Evolutionary conservation across 2,113 vertebrate species (phyloP).

Genomic region (Brevimyrus niger): DNA sequence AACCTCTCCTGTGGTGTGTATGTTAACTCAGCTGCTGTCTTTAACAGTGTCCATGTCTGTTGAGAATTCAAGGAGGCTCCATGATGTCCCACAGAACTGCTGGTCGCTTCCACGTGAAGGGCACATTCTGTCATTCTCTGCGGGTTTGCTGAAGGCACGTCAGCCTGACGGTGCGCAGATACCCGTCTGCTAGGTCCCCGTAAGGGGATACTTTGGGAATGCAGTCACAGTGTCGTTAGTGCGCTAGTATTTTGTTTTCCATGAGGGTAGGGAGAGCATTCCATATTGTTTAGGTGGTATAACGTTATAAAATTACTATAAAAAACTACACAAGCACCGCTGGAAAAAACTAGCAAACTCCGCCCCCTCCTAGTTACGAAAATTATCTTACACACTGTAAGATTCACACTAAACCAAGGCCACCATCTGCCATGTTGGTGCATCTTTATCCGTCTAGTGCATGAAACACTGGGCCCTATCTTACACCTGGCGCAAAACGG

Average conservation of each 20-base stretch:
- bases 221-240: background rate
- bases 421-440: too few relatives aligned
- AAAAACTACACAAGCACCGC: too few relatives aligned
- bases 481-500: too few relatives aligned
- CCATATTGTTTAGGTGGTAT: background rate
- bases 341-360: too few relatives aligned
- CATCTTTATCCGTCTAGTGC: too few relatives aligned
- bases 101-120: background rate
- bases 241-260: background rate
- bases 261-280: background rate
- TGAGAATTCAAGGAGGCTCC: background rate
- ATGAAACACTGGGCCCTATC: too few relatives aligned
- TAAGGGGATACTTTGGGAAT: background rate
- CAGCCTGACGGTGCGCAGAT: background rate
- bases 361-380: too few relatives aligned
- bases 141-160: background rate
- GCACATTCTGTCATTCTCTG: background rate
- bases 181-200: background rate
- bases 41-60: background rate
- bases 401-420: too few relatives aligned
- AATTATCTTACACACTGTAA: background rate
- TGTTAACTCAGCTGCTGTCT: background rate
- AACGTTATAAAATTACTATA: background rate
- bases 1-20: background rate
- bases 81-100: background rate